Conservation (phyloP, 23 tunicate genomes). For the Styela plicata region DNA sequence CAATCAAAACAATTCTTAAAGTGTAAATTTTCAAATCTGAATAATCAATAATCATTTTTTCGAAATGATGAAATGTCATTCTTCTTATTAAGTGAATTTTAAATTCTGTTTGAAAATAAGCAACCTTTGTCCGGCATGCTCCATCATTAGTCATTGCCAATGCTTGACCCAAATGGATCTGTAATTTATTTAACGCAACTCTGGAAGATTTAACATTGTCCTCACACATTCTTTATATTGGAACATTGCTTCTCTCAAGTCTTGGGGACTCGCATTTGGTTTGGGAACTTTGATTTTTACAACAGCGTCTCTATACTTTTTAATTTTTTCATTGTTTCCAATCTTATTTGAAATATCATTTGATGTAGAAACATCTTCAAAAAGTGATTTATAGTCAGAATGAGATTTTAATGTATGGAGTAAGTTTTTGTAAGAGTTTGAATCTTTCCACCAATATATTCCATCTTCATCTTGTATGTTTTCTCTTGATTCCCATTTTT, state of each 20-base stretch:
- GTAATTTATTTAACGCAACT: neutral
- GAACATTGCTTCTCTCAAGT: neutral
- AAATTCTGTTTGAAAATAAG: too few relatives aligned
- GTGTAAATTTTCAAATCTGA: too few relatives aligned
- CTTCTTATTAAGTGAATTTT: too few relatives aligned
- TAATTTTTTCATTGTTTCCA: conserved; percentile 27
- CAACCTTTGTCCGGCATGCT: too few relatives aligned
- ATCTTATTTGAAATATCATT: neutral
- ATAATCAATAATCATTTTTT: too few relatives aligned
- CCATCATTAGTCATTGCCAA: too few relatives aligned
- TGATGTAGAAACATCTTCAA: neutral
- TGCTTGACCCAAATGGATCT: too few relatives aligned
- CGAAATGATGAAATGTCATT: too few relatives aligned
- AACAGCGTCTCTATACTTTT: conserved; percentile 55
- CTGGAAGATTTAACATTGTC: conserved; percentile 5
- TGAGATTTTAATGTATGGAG: conserved; percentile 15
- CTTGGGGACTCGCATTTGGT: neutral
- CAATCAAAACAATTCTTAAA: too few relatives aligned
- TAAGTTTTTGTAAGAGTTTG: conserved; percentile 55
- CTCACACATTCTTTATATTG: conserved; percentile 15
- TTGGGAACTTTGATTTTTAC: conserved; percentile 29
- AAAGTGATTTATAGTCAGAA: conserved; percentile 8
- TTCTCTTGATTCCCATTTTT: conserved; percentile 65
- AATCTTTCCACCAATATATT: conserved; percentile 69
- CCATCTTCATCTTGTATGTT: conserved; percentile 46